Evolutionary conservation across 2,797 vertebrate species (phyloP).

Genomic region (Pelochelys cantorii): DNA sequence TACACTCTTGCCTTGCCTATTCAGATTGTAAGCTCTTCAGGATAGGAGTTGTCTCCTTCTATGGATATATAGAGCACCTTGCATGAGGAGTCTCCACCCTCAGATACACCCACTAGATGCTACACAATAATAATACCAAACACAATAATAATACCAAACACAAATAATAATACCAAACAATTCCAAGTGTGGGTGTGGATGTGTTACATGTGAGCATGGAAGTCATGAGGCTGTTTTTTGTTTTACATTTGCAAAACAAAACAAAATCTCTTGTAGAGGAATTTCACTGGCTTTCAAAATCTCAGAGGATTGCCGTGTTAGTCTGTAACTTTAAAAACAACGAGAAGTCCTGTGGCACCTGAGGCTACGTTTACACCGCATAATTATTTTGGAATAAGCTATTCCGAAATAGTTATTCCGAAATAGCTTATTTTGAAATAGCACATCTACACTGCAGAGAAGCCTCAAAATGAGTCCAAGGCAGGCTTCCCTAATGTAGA

Average conservation of each 20-base stretch:
- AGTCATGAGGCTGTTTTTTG: neutral
- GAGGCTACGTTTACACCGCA: too few relatives aligned
- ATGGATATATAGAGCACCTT: accelerated
- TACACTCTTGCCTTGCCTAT: neutral
- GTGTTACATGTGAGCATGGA: neutral
- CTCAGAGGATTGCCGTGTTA: too few relatives aligned
- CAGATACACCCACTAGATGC: neutral
- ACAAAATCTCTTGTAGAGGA: neutral
- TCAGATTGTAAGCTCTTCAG: neutral
- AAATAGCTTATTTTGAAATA: too few relatives aligned
- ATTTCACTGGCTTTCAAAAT: neutral
- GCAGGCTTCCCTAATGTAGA: too few relatives aligned
- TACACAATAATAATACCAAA: accelerated
- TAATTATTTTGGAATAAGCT: too few relatives aligned
- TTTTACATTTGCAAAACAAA: neutral
- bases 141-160: neutral
- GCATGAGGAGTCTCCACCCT: neutral
- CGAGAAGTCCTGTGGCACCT: too few relatives aligned
- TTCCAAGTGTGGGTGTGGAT: accelerated
- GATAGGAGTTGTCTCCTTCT: neutral
- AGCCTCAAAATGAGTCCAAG: too few relatives aligned
- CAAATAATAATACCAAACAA: accelerated
- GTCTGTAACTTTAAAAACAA: too few relatives aligned
- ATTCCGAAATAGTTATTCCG: too few relatives aligned
- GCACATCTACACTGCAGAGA: too few relatives aligned